phyloP scores from a whole-genome alignment of 2,888 invertebrate genomes.

The Melieria crassipennis region DNA sequence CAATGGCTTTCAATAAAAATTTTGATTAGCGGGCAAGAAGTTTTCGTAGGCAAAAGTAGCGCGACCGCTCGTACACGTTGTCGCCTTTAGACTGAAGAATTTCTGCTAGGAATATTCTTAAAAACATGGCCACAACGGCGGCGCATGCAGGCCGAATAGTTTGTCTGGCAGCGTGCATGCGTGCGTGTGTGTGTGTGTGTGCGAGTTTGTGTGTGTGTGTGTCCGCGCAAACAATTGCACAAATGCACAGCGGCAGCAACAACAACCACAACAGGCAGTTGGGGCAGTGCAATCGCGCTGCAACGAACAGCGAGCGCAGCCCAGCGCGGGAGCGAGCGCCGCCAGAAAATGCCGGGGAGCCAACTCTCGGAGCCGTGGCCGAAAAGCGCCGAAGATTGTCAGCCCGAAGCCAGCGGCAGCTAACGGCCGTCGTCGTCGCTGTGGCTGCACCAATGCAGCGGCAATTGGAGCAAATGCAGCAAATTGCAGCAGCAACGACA shows the following conservation, averaged over 20 bases:
- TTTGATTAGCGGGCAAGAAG: slow-evolving; percentile 42
- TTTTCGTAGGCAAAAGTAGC: slow-evolving; percentile 48
- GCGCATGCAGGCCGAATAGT: slow-evolving; percentile 20
- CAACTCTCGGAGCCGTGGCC: neutral
- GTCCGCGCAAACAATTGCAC: no score
- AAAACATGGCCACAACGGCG: slow-evolving; percentile 27
- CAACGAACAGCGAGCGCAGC: neutral
- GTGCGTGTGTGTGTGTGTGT: neutral
- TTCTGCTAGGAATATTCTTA: slow-evolving; percentile 41
- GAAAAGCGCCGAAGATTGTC: neutral
- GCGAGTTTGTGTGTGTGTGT: neutral
- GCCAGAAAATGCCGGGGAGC: slow-evolving; percentile 1
- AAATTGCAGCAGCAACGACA: no score
- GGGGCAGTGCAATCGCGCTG: neutral
- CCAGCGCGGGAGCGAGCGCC: neutral
- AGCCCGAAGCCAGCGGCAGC: no score
- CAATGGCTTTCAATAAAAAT: neutral
- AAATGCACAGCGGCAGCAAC: no score
- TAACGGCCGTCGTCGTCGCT: no score
- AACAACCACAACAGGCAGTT: no score
- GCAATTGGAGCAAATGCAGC: no score
- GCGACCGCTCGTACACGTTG: slow-evolving; percentile 66
- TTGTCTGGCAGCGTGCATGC: slow-evolving; percentile 3
- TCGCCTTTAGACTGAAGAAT: slow-evolving; percentile 65
- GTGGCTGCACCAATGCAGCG: no score